Conservation (phyloP, 2,797 vertebrate species). For the Sebastes variabilis region DNA sequence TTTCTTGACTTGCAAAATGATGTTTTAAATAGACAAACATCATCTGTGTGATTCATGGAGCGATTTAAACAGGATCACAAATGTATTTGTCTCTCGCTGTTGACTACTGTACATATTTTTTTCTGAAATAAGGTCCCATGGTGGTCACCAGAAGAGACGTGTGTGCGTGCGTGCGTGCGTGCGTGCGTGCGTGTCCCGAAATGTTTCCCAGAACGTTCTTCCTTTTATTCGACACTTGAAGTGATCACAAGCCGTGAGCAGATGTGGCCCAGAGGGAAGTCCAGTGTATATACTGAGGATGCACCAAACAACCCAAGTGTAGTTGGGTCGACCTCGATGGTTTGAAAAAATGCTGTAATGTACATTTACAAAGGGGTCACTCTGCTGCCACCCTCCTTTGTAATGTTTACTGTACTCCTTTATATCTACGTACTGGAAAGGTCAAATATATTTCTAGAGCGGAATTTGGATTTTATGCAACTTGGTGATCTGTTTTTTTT, state of each 20-base stretch:
- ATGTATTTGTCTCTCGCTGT: no score
- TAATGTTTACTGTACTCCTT: conserved; percentile 93
- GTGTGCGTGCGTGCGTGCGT: not conserved
- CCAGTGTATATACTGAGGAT: conserved; percentile 5
- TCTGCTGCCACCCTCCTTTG: conserved; percentile 85
- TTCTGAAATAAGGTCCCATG: no score
- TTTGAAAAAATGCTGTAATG: conserved; percentile 86
- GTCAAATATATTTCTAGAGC: conserved; percentile 95
- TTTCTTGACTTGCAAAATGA: no score
- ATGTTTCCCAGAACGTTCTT: not conserved
- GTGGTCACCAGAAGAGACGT: no score
- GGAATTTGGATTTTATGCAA: conserved; percentile 94
- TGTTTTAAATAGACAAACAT: no score
- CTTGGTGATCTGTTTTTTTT: conserved; percentile 78
- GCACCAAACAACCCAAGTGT: conserved; percentile 18
- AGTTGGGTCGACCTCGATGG: conserved; percentile 4
- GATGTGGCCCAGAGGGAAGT: not conserved
- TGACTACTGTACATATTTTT: no score
- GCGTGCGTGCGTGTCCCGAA: not conserved
- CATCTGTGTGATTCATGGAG: no score
- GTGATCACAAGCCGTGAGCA: not conserved
- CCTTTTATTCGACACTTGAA: conserved; percentile 6
- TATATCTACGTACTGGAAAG: conserved; percentile 93
- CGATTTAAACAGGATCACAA: no score
- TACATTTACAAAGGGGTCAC: conserved; percentile 81